phyloP scores from a whole-genome alignment of 2,113 vertebrate genomes.

The Zootoca vivipara region DNA sequence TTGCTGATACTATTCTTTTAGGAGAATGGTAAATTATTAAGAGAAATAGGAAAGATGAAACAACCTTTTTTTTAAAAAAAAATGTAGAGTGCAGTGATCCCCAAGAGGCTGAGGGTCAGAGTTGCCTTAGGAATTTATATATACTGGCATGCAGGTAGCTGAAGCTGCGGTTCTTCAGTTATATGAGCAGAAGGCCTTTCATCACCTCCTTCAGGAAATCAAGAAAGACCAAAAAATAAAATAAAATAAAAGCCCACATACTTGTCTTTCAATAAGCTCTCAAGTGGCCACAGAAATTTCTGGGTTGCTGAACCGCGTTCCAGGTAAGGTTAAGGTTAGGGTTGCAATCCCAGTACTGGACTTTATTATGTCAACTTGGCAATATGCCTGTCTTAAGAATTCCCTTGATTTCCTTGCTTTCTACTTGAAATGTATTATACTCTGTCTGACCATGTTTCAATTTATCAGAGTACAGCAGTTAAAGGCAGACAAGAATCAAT shows the following conservation, averaged over 20 bases:
- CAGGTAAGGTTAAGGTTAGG: neutral
- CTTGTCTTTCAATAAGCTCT: neutral
- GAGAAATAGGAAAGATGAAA: conserved; percentile 3
- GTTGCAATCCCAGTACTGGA: neutral
- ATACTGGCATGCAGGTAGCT: neutral
- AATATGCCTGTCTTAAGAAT: conserved; percentile 2
- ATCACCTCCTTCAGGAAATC: conserved; percentile 6
- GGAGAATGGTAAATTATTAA: neutral
- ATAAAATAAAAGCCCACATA: neutral
- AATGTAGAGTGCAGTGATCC: neutral
- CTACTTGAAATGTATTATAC: conserved; percentile 5
- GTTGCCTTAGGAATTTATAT: neutral
- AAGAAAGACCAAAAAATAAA: neutral
- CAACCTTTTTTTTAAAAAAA: neutral
- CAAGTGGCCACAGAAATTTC: neutral
- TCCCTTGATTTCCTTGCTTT: neutral
- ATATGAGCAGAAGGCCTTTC: neutral
- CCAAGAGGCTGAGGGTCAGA: neutral
- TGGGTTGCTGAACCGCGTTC: neutral
- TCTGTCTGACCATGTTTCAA: neutral
- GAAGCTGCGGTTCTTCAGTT: neutral
- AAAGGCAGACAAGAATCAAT: neutral
- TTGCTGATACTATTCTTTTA: neutral
- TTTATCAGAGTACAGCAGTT: neutral
- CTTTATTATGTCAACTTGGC: neutral